phyloP scores from a whole-genome alignment of 2,888 invertebrate species.

The Parelbella ahira region DNA sequence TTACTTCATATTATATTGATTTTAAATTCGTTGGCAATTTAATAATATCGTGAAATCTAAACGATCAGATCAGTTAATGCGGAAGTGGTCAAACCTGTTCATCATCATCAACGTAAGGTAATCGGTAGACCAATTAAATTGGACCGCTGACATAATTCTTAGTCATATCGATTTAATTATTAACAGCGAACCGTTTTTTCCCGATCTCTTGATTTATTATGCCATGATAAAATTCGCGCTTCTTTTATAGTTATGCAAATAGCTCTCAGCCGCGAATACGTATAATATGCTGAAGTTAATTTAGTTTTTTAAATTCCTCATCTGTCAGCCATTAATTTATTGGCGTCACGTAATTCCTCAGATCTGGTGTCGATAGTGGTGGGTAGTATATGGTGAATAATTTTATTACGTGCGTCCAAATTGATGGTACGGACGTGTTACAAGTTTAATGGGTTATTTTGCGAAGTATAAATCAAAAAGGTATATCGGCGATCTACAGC shows the following conservation, averaged over 20 bases:
- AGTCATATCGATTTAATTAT: slow-evolving; percentile 7
- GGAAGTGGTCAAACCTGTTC: slow-evolving; percentile 17
- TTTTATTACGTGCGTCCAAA: no score
- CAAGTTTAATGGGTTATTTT: no score
- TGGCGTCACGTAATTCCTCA: no score
- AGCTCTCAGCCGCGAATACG: slow-evolving; percentile 2
- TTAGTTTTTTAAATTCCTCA: no score
- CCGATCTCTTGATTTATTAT: slow-evolving; percentile 13
- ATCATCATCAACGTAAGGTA: slow-evolving; percentile 14
- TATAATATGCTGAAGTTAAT: no score
- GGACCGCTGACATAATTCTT: slow-evolving; percentile 2
- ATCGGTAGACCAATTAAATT: slow-evolving; percentile 10
- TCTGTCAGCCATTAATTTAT: no score
- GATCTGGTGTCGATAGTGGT: no score
- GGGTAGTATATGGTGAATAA: no score
- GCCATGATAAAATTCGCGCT: slow-evolving; percentile 2
- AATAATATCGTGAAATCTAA: slow-evolving; percentile 12
- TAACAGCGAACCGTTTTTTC: slow-evolving; percentile 6
- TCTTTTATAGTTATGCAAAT: slow-evolving; percentile 21
- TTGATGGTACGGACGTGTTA: no score
- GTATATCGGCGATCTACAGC: slow-evolving; percentile 13
- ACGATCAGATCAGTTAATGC: slow-evolving; percentile 1
- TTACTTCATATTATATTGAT: neutral
- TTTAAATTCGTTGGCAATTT: slow-evolving; percentile 1
- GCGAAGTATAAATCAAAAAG: slow-evolving; percentile 15